A percentile compares a stretch with the other conserved stretches of the same genome.
phyloP scores from a whole-genome alignment of 2,113 vertebrate genomes.

The Aix galericulata region DNA sequence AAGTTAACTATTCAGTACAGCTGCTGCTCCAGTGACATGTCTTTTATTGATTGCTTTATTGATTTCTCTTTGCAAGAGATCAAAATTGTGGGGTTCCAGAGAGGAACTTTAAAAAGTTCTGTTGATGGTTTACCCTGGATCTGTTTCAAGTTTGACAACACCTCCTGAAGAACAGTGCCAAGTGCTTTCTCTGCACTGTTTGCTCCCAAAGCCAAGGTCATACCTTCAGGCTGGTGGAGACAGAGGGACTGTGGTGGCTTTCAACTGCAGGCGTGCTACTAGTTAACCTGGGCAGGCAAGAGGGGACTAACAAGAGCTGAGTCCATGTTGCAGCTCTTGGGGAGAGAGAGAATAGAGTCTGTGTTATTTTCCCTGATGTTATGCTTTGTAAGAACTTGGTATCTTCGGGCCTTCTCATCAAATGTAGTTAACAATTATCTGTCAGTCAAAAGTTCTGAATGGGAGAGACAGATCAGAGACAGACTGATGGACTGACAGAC shows the following conservation, averaged over 20 bases:
- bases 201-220: neutral
- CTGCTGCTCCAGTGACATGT: neutral
- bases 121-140: neutral
- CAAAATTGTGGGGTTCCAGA: neutral
- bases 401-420: neutral
- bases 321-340: rapidly evolving
- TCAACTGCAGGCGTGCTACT: rapidly evolving
- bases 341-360: neutral
- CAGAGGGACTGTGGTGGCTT: neutral
- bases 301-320: neutral
- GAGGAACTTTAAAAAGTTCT: neutral
- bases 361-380: neutral
- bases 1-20: neutral
- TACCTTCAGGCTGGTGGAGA: neutral
- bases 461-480: neutral
- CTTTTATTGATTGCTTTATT: neutral
- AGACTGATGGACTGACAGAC: neutral
- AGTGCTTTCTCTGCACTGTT: neutral
- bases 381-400: neutral
- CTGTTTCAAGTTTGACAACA: neutral
- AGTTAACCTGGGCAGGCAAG: rapidly evolving
- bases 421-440: neutral
- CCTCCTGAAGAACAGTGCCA: neutral
- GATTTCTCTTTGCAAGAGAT: neutral
- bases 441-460: neutral